A percentile compares a stretch with the other conserved stretches of the same genome.
These are phyloP conservation scores for Andrena camellia DNA, from an alignment of 2,888 invertebrate genomes.

Conservation along the genomic window DNA sequence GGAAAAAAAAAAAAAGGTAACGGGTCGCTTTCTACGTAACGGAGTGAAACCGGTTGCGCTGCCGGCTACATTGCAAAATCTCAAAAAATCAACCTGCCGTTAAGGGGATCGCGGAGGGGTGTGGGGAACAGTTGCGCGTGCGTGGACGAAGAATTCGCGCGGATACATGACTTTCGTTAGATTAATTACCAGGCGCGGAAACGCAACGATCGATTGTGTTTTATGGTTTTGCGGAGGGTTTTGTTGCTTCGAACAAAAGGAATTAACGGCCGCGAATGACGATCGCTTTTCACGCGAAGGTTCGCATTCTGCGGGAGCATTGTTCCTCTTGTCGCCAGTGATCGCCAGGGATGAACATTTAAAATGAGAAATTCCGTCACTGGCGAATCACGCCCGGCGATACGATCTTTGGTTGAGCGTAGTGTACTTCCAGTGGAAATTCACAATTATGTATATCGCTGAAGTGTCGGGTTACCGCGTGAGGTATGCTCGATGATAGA, in stretches of 20 bases:
- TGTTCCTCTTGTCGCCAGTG: background rate
- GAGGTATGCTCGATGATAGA: too few relatives aligned
- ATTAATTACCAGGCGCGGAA: background rate
- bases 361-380: background rate
- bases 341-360: background rate
- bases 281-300: background rate
- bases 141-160: constrained; percentile 22
- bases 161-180: background rate
- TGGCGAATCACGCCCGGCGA: background rate
- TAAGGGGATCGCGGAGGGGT: constrained; percentile 2
- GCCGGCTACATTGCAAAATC: constrained; percentile 65
- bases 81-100: constrained; percentile 59
- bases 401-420: background rate
- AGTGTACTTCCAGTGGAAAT: background rate
- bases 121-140: background rate
- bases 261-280: too few relatives aligned
- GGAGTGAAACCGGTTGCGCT: constrained; percentile 65
- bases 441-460: background rate
- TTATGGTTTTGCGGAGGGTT: too few relatives aligned
- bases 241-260: too few relatives aligned
- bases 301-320: background rate
- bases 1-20: constrained; percentile 44
- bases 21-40: constrained; percentile 63
- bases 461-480: background rate
- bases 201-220: background rate